Conservation (phyloP, 1,140 invertebrate species). For the Neotoxoptera formosana region DNA sequence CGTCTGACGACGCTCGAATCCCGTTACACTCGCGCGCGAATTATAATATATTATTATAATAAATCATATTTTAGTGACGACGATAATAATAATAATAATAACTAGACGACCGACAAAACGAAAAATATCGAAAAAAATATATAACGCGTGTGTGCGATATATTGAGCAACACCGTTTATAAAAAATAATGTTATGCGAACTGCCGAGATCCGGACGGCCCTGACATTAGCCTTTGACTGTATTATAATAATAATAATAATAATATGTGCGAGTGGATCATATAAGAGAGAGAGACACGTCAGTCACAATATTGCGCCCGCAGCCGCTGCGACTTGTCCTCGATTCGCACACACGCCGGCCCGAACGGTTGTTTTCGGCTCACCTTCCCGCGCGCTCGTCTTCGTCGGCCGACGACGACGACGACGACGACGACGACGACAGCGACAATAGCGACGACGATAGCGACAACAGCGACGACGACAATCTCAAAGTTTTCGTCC, state of each 20-base stretch:
- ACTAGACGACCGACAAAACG: background rate
- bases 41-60: no score
- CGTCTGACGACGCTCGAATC: background rate
- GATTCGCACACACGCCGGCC: constrained; percentile 1
- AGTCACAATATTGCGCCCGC: background rate
- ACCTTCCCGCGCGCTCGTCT: background rate
- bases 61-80: no score
- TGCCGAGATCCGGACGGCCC: constrained; percentile 4
- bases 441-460: no score
- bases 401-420: background rate
- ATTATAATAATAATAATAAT: background rate
- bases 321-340: constrained; percentile 37
- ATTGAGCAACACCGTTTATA: background rate
- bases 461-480: no score
- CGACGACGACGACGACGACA: no score
- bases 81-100: background rate
- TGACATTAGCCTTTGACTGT: constrained; percentile 57
- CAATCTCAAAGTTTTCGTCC: constrained; percentile 36
- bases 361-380: constrained; percentile 20
- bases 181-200: background rate
- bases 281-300: constrained; percentile 21
- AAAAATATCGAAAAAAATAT: background rate
- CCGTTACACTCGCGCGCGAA: background rate
- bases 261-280: background rate
- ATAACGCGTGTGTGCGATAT: background rate